These are phyloP conservation scores for Phenganax subtilis DNA, from an alignment of 92 coral and sea anemone species.

Conservation along the genomic window DNA sequence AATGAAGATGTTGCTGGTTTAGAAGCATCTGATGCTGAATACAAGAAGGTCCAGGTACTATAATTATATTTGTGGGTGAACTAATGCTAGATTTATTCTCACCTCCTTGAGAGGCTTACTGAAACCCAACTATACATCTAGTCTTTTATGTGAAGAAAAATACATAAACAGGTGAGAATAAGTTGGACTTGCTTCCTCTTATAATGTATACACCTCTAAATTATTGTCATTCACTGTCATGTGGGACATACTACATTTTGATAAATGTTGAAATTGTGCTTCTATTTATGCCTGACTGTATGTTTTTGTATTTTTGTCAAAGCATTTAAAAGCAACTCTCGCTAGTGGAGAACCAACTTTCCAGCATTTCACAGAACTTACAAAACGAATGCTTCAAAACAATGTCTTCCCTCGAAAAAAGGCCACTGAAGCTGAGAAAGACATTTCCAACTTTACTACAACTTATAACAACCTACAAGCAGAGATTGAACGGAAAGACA, in stretches of 20 bases:
- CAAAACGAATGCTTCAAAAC: conserved; percentile 33
- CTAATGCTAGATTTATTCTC: neutral
- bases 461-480: conserved; percentile 17
- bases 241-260: too few relatives aligned
- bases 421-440: conserved; percentile 25
- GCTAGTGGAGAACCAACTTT: conserved; percentile 28
- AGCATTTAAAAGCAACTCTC: conserved; percentile 8
- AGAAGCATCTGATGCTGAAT: conserved; percentile 36
- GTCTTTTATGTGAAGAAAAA: too few relatives aligned
- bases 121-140: neutral
- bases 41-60: conserved; percentile 27
- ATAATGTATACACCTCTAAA: too few relatives aligned
- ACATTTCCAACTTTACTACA: neutral
- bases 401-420: conserved; percentile 15
- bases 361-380: conserved; percentile 21
- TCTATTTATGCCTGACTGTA: neutral
- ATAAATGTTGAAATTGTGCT: too few relatives aligned
- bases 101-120: neutral
- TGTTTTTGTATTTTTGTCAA: neutral
- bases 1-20: conserved; percentile 40
- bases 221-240: too few relatives aligned
- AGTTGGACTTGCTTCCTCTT: too few relatives aligned
- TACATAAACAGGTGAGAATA: too few relatives aligned
- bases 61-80: neutral
- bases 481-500: conserved; percentile 22